These are phyloP conservation scores for Eupithecia exiguata DNA, from an alignment of 2,888 invertebrate genomes.

Conservation along the genomic window DNA sequence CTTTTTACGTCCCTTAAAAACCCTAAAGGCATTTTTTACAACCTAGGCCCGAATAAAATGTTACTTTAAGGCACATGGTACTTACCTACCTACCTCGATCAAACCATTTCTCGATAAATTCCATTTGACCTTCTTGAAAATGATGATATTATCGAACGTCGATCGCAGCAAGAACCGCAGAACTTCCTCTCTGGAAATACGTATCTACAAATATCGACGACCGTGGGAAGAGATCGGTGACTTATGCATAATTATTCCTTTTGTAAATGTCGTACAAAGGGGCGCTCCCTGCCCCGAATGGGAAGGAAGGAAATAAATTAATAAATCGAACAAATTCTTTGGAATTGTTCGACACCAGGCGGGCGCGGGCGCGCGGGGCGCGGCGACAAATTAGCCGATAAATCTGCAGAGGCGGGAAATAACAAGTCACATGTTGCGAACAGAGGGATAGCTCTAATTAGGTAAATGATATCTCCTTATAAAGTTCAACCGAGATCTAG, in stretches of 20 bases:
- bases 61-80: too few species aligned
- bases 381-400: conserved; percentile 45
- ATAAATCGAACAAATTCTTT: conserved; percentile 44
- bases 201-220: too few species aligned
- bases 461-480: background rate
- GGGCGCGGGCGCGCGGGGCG: conserved; percentile 1
- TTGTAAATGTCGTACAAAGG: conserved; percentile 37
- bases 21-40: too few species aligned
- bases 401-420: conserved; percentile 38
- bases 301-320: conserved; percentile 35
- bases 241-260: conserved; percentile 37
- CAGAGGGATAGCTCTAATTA: background rate
- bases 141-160: background rate
- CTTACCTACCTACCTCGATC: too few species aligned
- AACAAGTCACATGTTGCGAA: conserved; percentile 36
- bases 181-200: background rate
- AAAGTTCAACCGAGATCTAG: background rate
- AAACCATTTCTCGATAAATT: too few species aligned
- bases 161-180: background rate
- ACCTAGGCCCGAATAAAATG: too few species aligned
- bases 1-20: too few species aligned
- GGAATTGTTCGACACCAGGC: conserved; percentile 35
- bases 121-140: too few species aligned
- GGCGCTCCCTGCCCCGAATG: conserved; percentile 14
- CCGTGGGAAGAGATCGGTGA: conserved; percentile 3